Conservation (phyloP, 2,888 invertebrate genomes). For the Euplexia lucipara region DNA sequence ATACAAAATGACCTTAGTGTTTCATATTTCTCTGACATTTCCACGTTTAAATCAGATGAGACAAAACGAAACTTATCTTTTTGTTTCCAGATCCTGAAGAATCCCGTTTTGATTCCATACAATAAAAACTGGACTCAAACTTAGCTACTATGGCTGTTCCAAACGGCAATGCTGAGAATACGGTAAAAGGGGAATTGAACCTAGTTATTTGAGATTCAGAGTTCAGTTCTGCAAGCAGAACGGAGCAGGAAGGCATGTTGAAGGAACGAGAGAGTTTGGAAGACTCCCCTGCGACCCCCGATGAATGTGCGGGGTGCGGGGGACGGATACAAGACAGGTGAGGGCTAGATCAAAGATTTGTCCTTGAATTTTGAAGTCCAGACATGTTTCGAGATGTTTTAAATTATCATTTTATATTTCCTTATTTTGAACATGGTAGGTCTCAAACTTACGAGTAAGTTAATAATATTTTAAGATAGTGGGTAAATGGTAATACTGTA, state of each 20-base stretch:
- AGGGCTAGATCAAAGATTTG: conserved; percentile 42
- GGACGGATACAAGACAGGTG: conserved; percentile 92
- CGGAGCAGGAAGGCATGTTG: conserved; percentile 90
- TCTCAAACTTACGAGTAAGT: no score
- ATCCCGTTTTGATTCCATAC: conserved; percentile 54
- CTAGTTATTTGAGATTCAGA: conserved; percentile 84
- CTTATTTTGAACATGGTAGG: not conserved
- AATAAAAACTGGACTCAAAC: conserved; percentile 63
- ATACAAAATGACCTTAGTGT: not conserved
- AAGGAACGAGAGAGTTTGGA: conserved; percentile 92
- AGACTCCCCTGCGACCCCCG: conserved; percentile 84
- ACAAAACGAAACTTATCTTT: conserved; percentile 43
- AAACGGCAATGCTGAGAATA: conserved; percentile 66
- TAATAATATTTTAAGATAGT: no score
- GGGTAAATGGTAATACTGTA: no score
- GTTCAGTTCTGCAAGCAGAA: conserved; percentile 73
- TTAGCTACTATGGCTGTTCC: conserved; percentile 72
- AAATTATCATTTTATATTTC: not conserved
- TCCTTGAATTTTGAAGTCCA: conserved; percentile 19
- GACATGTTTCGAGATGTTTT: not conserved
- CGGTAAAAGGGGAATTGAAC: conserved; percentile 70
- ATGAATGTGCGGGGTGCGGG: conserved; percentile 92
- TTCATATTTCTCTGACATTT: not conserved
- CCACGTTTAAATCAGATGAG: not conserved
- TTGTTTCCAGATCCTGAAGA: conserved; percentile 62